Evolutionary conservation across 2,797 vertebrate species (phyloP).

Genomic region (Sebastes diploproa): DNA sequence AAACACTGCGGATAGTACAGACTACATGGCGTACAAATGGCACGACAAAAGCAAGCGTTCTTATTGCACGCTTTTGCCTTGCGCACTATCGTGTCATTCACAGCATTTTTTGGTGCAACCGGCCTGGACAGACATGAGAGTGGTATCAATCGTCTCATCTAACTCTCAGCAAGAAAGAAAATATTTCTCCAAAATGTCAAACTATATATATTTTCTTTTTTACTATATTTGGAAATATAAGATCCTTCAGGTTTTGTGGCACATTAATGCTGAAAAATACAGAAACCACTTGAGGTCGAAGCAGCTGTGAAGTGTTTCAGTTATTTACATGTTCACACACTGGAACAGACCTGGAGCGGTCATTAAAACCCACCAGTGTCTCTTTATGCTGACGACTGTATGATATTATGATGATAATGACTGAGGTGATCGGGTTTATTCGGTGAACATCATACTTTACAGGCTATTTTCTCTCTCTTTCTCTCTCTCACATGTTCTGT

Average conservation of each 20-base stretch:
- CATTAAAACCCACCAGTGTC: not conserved
- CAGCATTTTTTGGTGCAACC: no score
- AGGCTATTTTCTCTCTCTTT: not conserved
- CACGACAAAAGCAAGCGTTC: no score
- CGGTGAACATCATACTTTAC: not conserved
- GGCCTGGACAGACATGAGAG: no score
- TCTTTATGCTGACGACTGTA: slow-evolving; percentile 3
- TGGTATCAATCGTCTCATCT: not conserved
- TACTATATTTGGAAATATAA: not conserved
- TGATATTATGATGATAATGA: slow-evolving; percentile 10
- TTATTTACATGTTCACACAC: slow-evolving; percentile 11
- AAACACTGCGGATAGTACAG: no score
- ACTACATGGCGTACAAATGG: no score
- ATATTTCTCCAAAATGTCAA: not conserved
- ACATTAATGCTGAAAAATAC: not conserved
- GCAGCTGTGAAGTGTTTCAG: slow-evolving; percentile 11
- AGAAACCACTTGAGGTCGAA: slow-evolving; percentile 16
- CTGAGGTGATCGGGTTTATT: not conserved
- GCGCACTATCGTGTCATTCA: no score
- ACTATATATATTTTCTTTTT: not conserved
- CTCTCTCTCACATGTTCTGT: not conserved
- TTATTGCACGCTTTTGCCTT: no score
- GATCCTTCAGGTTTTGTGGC: slow-evolving; percentile 4
- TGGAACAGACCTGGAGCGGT: not conserved
- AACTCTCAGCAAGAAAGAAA: not conserved